phyloP scores from a whole-genome alignment of 1,140 invertebrate species.

The Colletes latitarsis region DNA sequence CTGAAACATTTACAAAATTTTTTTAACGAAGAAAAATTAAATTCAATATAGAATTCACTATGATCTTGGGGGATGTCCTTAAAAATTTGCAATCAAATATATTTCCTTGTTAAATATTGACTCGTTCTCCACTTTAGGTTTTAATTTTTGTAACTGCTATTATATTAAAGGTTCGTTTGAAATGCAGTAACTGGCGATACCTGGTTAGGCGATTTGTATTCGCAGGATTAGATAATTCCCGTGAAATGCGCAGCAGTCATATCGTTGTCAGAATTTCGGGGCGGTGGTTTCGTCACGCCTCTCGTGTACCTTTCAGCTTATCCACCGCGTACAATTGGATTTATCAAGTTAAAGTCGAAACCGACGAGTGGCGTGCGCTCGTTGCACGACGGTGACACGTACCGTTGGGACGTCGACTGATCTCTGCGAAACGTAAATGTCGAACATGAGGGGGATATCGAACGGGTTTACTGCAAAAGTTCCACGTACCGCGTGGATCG shows the following conservation, averaged over 20 bases:
- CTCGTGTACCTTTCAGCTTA: conserved; percentile 71
- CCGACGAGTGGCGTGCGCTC: conserved; percentile 32
- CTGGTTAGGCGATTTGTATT: neutral
- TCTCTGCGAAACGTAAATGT: conserved; percentile 23
- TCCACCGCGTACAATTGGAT: conserved; percentile 69
- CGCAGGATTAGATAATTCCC: conserved; percentile 46
- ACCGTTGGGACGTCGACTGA: conserved; percentile 15
- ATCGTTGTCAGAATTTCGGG: conserved; percentile 55
- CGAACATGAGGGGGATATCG: neutral
- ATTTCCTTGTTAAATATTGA: too few species aligned
- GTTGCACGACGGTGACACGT: conserved; percentile 14
- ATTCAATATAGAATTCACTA: too few species aligned
- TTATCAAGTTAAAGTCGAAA: conserved; percentile 61
- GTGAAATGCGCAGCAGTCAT: conserved; percentile 52
- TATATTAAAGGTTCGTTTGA: too few species aligned
- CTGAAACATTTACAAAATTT: too few species aligned
- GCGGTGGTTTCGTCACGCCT: conserved; percentile 62
- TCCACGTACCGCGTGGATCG: neutral
- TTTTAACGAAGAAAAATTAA: too few species aligned
- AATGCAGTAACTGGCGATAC: too few species aligned
- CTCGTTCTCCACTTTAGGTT: too few species aligned
- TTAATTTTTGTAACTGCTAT: too few species aligned
- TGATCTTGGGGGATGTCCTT: too few species aligned
- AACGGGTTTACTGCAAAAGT: neutral
- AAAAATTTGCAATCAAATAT: too few species aligned